Evolutionary conservation across 2,888 invertebrate species (phyloP).

Genomic region (Dryobotodes eremita): DNA sequence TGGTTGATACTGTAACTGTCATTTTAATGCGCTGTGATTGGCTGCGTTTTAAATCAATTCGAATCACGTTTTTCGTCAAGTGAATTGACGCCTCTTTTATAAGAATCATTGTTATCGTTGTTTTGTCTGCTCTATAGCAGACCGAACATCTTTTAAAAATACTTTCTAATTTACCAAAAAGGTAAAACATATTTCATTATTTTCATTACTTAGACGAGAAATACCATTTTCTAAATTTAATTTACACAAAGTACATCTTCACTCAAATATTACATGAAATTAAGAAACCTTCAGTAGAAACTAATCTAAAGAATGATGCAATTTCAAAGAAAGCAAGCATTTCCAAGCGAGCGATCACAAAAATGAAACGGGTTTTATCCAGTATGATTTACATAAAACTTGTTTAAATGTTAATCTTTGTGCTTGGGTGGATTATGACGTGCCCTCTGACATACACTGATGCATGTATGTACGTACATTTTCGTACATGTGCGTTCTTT

Average conservation of each 20-base stretch:
- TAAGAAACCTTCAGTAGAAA: constrained; percentile 60
- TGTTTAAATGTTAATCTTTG: constrained; percentile 89
- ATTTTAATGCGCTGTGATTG: constrained; percentile 47
- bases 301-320: constrained; percentile 71
- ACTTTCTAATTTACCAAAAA: background rate
- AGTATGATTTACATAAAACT: constrained; percentile 88
- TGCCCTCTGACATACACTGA: constrained; percentile 77
- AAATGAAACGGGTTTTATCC: constrained; percentile 81
- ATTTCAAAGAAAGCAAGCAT: constrained; percentile 73
- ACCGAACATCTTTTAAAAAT: background rate
- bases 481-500: constrained; percentile 57
- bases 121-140: constrained; percentile 2
- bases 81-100: constrained; percentile 38
- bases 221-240: constrained; percentile 29
- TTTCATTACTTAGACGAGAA: background rate
- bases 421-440: constrained; percentile 84
- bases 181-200: constrained; percentile 9
- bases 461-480: constrained; percentile 27
- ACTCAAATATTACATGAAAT: constrained; percentile 51
- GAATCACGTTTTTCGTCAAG: constrained; percentile 33
- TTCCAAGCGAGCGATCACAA: constrained; percentile 78
- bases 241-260: constrained; percentile 44
- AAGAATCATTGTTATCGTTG: constrained; percentile 27
- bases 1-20: constrained; percentile 32
- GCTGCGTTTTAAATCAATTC: constrained; percentile 45